Evolutionary conservation across 1,140 invertebrate genomes (phyloP), one percentile per base, ranked within the genome.

Genomic region (Marisa cornuarietis): DNA sequence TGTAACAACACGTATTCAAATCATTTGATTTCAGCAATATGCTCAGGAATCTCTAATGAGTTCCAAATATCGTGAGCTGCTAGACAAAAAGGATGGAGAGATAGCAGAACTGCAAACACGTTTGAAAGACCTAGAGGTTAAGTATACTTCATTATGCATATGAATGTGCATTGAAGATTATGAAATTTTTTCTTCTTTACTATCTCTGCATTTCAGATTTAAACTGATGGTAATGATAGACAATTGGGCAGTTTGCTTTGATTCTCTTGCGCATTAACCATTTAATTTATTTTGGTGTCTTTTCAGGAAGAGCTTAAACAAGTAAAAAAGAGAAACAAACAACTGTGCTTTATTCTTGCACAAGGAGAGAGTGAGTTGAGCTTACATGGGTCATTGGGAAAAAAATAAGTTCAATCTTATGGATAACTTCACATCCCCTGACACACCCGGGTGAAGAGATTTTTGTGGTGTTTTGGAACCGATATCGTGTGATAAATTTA

Each of bases 251-350:
- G 10, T 26, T 42, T 20, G 8, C 4, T 49, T 20, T 24, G 69
- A 20, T 31, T 49, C 26, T 16, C 49, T 42, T 24, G 69, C 4
- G 18, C 18, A 26, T 10, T 42, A 42, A 42, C 20, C 4, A 9
- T 31, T 13, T 42, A 5, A 42, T 24, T 71, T 69, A 31, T 18
- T 71, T 11, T 66, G 78, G 75, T 66, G 71, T 61, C 66, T 49
- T 52, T 87, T 6, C 79, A 90, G 90, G 92, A 93, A 80, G 95
- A 96, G 87, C 91, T 96, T 22, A 90, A 93, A 31, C 93, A 93
- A 89, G 95, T 95, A 3, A 96, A 95, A 89, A 92, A 93, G 76
- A 93, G 95, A 85, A 96, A 95, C 90, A 95, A 94, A 88, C 95
- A 94, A 81, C 89, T 96, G 5, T 95, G 94, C 91, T 93, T 93